Percentiles rank a stretch among this genome's conserved stretches.
phyloP scores from a whole-genome alignment of 2,888 invertebrate genomes.

The Drosophila prostipennis region DNA sequence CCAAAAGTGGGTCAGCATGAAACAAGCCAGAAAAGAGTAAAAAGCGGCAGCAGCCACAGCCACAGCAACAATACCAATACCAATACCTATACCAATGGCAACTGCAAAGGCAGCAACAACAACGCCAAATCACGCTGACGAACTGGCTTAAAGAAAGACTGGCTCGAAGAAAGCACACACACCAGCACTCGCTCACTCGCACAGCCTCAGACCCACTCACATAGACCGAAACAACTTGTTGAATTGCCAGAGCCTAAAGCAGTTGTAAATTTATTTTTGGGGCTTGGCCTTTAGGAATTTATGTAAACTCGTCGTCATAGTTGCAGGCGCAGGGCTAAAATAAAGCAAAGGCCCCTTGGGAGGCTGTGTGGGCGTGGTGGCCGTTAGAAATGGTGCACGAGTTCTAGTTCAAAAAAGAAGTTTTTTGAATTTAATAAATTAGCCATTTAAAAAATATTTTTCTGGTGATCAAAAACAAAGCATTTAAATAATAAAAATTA shows the following conservation, averaged over 20 bases:
- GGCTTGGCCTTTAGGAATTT: conserved; percentile 56
- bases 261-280: conserved; percentile 49
- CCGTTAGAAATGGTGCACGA: background rate
- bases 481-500: no score
- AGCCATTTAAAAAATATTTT: no score
- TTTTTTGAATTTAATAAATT: no score
- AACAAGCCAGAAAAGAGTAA: conserved; percentile 67
- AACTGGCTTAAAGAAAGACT: conserved; percentile 53
- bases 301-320: conserved; percentile 41
- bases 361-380: conserved; percentile 12
- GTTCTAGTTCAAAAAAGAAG: background rate
- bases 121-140: conserved; percentile 74
- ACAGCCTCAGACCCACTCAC: background rate
- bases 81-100: conserved; percentile 15
- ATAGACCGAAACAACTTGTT: conserved; percentile 34
- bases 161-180: conserved; percentile 39
- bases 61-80: conserved; percentile 20
- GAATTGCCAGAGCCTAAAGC: conserved; percentile 35
- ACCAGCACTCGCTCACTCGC: conserved; percentile 1
- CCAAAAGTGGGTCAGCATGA: conserved; percentile 77
- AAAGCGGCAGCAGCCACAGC: conserved; percentile 55
- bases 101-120: conserved; percentile 54
- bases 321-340: conserved; percentile 17
- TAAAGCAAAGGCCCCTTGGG: conserved; percentile 7
- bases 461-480: no score